These are phyloP conservation scores for Poeciliopsis infans DNA, from an alignment of 2,797 vertebrate species.

Conservation along the genomic window DNA sequence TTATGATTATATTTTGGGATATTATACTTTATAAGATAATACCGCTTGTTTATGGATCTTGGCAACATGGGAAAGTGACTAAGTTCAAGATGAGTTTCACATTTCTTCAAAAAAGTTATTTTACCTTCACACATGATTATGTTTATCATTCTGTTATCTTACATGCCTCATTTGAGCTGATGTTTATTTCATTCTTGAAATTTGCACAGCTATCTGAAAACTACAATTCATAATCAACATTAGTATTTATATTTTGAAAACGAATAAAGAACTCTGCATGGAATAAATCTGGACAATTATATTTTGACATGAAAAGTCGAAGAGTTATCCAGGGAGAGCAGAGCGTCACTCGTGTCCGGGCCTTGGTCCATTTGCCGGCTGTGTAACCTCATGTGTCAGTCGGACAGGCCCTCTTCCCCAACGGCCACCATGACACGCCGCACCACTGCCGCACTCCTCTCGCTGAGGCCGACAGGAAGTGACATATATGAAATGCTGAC, in stretches of 20 bases:
- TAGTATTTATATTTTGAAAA: not conserved
- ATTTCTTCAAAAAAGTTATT: slow-evolving; percentile 8
- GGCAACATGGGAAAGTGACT: slow-evolving; percentile 18
- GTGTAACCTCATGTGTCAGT: slow-evolving; percentile 75
- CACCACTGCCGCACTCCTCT: slow-evolving; percentile 65
- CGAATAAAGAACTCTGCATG: not conserved
- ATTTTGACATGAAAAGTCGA: not conserved
- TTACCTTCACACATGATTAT: not conserved
- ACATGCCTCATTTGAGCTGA: not conserved
- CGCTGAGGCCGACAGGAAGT: slow-evolving; percentile 73
- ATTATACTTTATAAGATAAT: slow-evolving; percentile 25
- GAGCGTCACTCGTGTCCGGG: slow-evolving; percentile 19
- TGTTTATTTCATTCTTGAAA: not conserved
- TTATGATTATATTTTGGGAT: not conserved
- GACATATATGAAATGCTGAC: slow-evolving; percentile 82
- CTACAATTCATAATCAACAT: not conserved
- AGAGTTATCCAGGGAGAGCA: slow-evolving; percentile 2
- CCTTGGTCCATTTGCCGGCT: slow-evolving; percentile 54
- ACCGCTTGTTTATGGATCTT: slow-evolving; percentile 14
- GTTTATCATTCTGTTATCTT: not conserved
- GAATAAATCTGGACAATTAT: not conserved
- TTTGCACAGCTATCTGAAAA: not conserved
- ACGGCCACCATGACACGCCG: slow-evolving; percentile 65
- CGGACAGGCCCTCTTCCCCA: slow-evolving; percentile 67
- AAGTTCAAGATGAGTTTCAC: slow-evolving; percentile 24